Base-by-base conservation (phyloP, 2,888 invertebrate genomes). In the Idaea biselata region DNA sequence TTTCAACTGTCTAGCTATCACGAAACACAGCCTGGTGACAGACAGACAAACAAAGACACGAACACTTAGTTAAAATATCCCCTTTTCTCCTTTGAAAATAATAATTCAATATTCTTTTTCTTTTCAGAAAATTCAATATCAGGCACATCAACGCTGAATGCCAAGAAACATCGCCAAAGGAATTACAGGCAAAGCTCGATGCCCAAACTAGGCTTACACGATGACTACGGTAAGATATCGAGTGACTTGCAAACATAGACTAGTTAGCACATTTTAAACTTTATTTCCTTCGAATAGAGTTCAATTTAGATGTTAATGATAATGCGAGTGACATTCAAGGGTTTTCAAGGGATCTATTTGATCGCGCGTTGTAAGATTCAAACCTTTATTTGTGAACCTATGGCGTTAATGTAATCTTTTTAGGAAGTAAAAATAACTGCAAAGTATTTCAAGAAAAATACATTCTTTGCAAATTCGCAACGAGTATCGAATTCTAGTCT, bases 171-270 rank as follows among this genome's bases (percentile, higher is more conserved):
- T 63, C 81, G 91, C 17, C 91, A 88, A 73, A 84, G 92, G 66
- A 91, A 90, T 75, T 91, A 88, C 73, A 86, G 93, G 66, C 93
- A 93, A 75, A 93, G 92, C 66, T 93, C 93, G 16, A 87, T 93
- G 88, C 93, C 93, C n/a, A 93, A 93, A 83, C 81, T 91, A 75
- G 89, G 90, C 70, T 77, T 85, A 73, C 88, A 87, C 70, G 91
- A 92, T 67, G 92, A 92, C 72, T 91, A 90, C 67, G 91, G 91
- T 91, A 81, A 84, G 86, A 67, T 65, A 67, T 61, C 63, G 65
- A 44, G 56, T 56, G 56, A 56, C 56, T 56, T 56, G 18, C 56
- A 18, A 56, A 56, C 60, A 64, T 61, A 57, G 33, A 56, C 56
- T 58, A 61, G 55, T 16, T 55, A 55, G 6, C 16, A 11, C 18